Evolutionary conservation across 2,888 invertebrate species (phyloP), one percentile per base, ranked within the genome.

Genomic region (Chorisops tibialis): DNA sequence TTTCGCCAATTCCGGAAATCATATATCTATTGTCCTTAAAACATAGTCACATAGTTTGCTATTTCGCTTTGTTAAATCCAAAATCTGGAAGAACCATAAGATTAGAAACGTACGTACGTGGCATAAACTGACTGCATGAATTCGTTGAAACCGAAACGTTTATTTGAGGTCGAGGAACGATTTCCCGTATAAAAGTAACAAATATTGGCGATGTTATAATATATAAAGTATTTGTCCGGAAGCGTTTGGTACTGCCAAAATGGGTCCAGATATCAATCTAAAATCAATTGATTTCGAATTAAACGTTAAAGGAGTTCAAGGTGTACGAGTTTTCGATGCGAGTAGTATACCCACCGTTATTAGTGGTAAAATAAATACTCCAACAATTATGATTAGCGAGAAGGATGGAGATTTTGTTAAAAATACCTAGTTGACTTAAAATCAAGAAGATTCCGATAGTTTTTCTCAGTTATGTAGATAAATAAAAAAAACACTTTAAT

Each of bases 181-280:
- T 1, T 67, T 73, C 39, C 64, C 67, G 12, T 73, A 72, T 56
- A 69, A 73, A 41, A 72, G 77, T 1, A 77, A 81, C 47, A 81
- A 80, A 22, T 87, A 87, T 70, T 87, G 86, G 85, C 81, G 84
- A 58, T 87, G 87, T 71, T 84, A 85, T n/a, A n/a, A n/a, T n/a
- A n/a, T 19, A 77, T 83, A 6, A 80, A 82, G n/a, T 82, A 85
- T 63, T 74, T 85, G 43, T 83, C 86, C 0, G 79, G 81, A 12
- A 85, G 86, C 61, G 80, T 85, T 69, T 85, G 86, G 68, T 86
- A 86, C 86, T 0, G 81, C 83, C 65, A 85, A 85, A 68, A 87
- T 87, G 87, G 87, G 87, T 0, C 83, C 86, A 0, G 70, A 70
- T 21, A 74, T 71, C 1, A 86, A 87, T 73, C 79, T 81, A 0